phyloP scores from a whole-genome alignment of 2,113 vertebrate genomes.

The Acrocephalus arundinaceus region DNA sequence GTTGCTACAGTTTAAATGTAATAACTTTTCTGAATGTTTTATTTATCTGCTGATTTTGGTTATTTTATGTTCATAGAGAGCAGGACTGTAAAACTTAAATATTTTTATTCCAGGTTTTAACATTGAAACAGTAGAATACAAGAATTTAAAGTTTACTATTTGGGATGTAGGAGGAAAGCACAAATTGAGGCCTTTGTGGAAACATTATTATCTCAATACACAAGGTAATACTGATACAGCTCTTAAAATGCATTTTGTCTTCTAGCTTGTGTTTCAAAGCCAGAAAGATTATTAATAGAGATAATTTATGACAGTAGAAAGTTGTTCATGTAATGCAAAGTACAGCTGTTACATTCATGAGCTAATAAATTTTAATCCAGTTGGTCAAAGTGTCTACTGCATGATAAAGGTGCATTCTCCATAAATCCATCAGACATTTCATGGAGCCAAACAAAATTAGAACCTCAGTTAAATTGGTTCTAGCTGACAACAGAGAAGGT shows the following conservation, averaged over 20 bases:
- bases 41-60: background rate
- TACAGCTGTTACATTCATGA: background rate
- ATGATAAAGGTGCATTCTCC: background rate
- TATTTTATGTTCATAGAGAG: background rate
- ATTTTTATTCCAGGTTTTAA: conserved; percentile 85
- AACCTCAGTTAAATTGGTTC: background rate
- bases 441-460: conserved; percentile 19
- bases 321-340: background rate
- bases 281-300: background rate
- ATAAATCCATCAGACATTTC: conserved; percentile 12
- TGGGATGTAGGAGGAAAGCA: conserved; percentile 99
- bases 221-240: conserved; percentile 81
- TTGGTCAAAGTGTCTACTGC: background rate
- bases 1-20: conserved; percentile 2
- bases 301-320: background rate
- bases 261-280: background rate
- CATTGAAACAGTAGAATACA: conserved; percentile 98
- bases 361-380: background rate
- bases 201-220: conserved; percentile 98
- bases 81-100: background rate
- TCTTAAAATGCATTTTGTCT: background rate
- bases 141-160: conserved; percentile 98
- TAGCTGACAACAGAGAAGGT: background rate
- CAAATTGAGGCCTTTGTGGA: conserved; percentile 95
- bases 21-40: background rate